Evolutionary conservation across 2,113 vertebrate species (phyloP).

Genomic region (Chamaea fasciata): DNA sequence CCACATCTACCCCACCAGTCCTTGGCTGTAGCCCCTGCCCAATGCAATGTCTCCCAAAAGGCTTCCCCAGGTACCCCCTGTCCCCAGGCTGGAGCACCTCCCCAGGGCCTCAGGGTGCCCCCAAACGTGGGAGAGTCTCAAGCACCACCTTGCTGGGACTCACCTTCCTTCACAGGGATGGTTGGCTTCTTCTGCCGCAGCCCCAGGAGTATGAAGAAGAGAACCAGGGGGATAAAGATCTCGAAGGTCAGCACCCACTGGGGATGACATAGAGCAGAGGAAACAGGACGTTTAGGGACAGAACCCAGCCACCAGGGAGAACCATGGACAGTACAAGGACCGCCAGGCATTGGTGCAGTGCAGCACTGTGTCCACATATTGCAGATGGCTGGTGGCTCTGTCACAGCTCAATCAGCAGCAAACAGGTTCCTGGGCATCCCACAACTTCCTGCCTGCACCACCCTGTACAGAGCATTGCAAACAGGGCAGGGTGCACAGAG

Average conservation of each 20-base stretch:
- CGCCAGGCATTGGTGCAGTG: too few relatives aligned
- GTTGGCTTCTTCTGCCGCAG: conserved; percentile 94
- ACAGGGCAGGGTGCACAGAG: not conserved
- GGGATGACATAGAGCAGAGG: not conserved
- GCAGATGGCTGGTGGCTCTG: not conserved
- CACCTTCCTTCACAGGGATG: conserved; percentile 96
- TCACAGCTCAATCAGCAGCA: not conserved
- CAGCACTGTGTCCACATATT: rapidly evolving
- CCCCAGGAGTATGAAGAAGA: conserved; percentile 94
- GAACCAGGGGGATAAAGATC: conserved; percentile 93
- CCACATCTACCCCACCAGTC: not conserved
- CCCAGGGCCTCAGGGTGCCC: not conserved
- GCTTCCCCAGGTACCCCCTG: not conserved
- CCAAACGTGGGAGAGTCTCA: not conserved
- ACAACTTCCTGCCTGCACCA: not conserved
- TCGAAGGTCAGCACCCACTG: conserved; percentile 97
- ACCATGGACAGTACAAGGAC: rapidly evolving
- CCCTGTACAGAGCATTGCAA: not conserved
- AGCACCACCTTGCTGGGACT: not conserved
- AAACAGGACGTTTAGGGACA: not conserved
- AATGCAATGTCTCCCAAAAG: not conserved
- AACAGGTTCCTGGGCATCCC: rapidly evolving
- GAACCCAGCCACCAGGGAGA: not conserved
- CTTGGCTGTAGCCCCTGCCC: not conserved
- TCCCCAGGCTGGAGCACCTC: not conserved